phyloP scores from a whole-genome alignment of 2,888 invertebrate species.

The Perizoma affinitatum region DNA sequence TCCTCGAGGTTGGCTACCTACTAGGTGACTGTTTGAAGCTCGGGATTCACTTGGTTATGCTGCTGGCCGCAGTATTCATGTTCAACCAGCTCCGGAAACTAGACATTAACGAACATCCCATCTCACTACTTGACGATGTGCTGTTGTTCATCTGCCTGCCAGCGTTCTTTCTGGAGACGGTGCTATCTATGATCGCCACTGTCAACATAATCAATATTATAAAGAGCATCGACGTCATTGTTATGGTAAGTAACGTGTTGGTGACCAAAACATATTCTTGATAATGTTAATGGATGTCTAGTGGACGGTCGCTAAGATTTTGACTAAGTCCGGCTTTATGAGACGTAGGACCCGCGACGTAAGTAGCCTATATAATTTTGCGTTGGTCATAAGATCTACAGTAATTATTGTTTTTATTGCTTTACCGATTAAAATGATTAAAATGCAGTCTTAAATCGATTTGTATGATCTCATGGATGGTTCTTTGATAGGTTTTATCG shows the following conservation, averaged over 20 bases:
- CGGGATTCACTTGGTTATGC: slow-evolving; percentile 81
- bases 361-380: too few relatives aligned
- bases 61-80: slow-evolving; percentile 83
- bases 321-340: too few relatives aligned
- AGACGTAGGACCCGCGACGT: too few relatives aligned
- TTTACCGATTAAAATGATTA: too few relatives aligned
- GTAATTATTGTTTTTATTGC: too few relatives aligned
- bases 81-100: slow-evolving; percentile 86
- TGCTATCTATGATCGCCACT: slow-evolving; percentile 88
- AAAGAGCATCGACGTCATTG: slow-evolving; percentile 76
- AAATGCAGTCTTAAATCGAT: too few relatives aligned
- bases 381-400: too few relatives aligned
- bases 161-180: slow-evolving; percentile 88
- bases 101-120: slow-evolving; percentile 86
- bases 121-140: slow-evolving; percentile 87
- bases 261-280: too few relatives aligned
- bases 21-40: slow-evolving; percentile 82
- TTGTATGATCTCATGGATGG: too few relatives aligned
- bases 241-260: slow-evolving; percentile 77
- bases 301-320: too few relatives aligned
- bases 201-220: slow-evolving; percentile 78
- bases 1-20: slow-evolving; percentile 73
- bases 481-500: too few relatives aligned
- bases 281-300: too few relatives aligned
- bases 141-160: slow-evolving; percentile 89